phyloP scores from a whole-genome alignment of 2,888 invertebrate genomes.

The Idaea straminata region DNA sequence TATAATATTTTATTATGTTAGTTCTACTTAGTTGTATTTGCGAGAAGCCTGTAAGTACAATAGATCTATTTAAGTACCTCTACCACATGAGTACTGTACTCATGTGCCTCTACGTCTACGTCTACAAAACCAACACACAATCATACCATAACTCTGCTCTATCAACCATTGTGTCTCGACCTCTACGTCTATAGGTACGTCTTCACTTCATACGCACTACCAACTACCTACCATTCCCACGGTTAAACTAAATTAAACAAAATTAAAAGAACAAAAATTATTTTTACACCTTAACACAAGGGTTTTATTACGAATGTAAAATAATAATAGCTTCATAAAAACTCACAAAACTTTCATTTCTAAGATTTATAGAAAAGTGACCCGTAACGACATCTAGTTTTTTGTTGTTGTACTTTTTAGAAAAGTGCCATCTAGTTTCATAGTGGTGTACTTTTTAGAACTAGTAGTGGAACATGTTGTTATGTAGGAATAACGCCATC shows the following conservation, averaged over 20 bases:
- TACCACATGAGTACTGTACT: no score
- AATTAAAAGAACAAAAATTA: slow-evolving; percentile 68
- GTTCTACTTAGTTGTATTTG: no score
- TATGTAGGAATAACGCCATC: slow-evolving; percentile 4
- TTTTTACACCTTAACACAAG: slow-evolving; percentile 78
- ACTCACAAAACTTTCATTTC: slow-evolving; percentile 50
- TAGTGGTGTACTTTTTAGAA: slow-evolving; percentile 17
- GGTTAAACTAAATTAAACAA: slow-evolving; percentile 42
- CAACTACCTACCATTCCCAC: slow-evolving; percentile 65
- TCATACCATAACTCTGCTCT: slow-evolving; percentile 1
- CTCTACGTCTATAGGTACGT: neutral
- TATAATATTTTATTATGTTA: no score
- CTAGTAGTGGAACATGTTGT: slow-evolving; percentile 2
- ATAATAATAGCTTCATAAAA: slow-evolving; percentile 62
- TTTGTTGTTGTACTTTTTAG: slow-evolving; percentile 54
- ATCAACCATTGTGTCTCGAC: slow-evolving; percentile 3
- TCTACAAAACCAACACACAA: neutral
- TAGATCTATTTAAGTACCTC: no score
- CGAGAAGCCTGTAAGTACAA: no score
- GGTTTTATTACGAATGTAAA: slow-evolving; percentile 65
- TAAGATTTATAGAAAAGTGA: slow-evolving; percentile 22
- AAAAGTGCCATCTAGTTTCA: slow-evolving; percentile 41
- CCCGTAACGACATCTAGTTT: slow-evolving; percentile 52
- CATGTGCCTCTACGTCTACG: no score
- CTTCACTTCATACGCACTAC: no score